Conservation (phyloP, 2,797 vertebrate species). For the Enteromius afrohamiltoni region DNA sequence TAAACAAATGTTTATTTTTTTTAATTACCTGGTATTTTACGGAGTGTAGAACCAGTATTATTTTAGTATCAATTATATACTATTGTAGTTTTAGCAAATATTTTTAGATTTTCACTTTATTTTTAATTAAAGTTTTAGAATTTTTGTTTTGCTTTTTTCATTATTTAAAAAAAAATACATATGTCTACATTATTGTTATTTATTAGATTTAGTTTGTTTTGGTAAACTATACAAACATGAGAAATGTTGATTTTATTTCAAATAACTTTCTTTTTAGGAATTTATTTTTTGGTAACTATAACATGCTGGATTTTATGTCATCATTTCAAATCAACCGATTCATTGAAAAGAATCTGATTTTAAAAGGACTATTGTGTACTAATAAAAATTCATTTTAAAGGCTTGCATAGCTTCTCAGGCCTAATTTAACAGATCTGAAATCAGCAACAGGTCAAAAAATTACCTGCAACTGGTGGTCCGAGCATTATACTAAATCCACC, state of each 20-base stretch:
- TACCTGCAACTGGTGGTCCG: conserved; percentile 87
- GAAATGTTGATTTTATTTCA: not conserved
- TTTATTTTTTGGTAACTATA: not conserved
- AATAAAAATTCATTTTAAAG: not conserved
- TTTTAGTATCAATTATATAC: not conserved
- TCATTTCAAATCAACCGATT: not conserved
- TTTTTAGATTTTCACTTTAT: not conserved
- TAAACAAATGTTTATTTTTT: no score
- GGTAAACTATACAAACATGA: not conserved
- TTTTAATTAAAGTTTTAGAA: not conserved
- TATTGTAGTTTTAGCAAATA: not conserved
- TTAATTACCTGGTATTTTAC: no score
- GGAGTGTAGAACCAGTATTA: not conserved
- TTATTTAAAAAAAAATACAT: not conserved
- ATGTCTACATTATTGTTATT: not conserved
- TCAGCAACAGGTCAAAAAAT: conserved; percentile 43
- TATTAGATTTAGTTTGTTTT: not conserved
- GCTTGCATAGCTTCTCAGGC: not conserved
- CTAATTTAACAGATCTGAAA: not conserved
- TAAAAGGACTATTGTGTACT: not conserved
- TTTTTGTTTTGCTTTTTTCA: not conserved
- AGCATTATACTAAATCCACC: conserved; percentile 87
- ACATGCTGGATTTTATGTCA: not conserved
- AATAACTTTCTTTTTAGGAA: not conserved
- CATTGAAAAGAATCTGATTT: not conserved